Evolutionary conservation across 2,888 invertebrate genomes (phyloP), one percentile per base, ranked within the genome.

Genomic region (Antheraea yamamai): DNA sequence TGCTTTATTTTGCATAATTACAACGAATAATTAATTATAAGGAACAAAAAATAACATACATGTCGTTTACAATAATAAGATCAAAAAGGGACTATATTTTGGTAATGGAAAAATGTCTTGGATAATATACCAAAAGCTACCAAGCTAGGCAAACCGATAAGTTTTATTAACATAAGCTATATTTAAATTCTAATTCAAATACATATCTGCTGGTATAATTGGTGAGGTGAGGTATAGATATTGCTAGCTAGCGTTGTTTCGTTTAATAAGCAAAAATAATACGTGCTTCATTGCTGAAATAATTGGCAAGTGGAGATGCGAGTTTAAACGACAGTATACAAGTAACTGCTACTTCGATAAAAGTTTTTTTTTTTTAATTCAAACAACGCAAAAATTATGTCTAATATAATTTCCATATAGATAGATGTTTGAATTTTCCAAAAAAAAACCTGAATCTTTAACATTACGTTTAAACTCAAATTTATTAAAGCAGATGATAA

Each of bases 141-240:
- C 74, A 75, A 74, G 70, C 76, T 73, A 73, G 66, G 76, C 74
- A 73, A 75, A 73, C 58, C 73, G 18, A 64, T 73, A 74, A 73
- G n/a, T 71, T 35, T 52, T 55, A 70, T 39, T 12, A 66, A 30
- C 23, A 70, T 39, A 39, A 58, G 18, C 20, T 39, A 70, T 20
- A 70, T 70, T 35, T 70, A 70, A 23, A 70, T 70, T 35, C n/a
- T 2, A 18, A 39, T 70, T n/a, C 10, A 20, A 68, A 39, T 20
- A 20, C n/a, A 70, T 70, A n/a, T 68, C 35, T 39, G 20, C 20
- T 39, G 7, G 68, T 35, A 18, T 35, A 35, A 39, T n/a, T 70
- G 70, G 35, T 70, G 39, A 6, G 39, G 39, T 39, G 39, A 20
- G n/a, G 4, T 70, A 66, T 66, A 66, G 14, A 8, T 26, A 20